Conservation (phyloP, 53 echinoderm and acorn worm species). For the Mesocentrotus franciscanus region DNA sequence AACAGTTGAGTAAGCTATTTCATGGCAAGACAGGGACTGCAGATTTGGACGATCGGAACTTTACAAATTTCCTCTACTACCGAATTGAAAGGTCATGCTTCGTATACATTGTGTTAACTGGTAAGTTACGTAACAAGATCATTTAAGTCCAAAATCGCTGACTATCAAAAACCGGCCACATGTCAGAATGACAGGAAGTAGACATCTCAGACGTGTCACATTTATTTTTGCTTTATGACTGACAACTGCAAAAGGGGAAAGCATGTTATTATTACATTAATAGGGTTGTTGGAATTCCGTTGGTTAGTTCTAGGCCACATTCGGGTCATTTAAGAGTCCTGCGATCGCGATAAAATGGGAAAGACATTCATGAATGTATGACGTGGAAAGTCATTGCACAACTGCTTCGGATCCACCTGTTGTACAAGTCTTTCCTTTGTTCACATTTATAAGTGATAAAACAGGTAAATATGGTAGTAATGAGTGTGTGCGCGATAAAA, state of each 20-base stretch:
- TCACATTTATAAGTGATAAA: not conserved
- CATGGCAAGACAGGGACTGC: slow-evolving; percentile 19
- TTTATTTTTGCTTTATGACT: not conserved
- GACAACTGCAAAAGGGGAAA: not conserved
- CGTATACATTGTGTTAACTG: not conserved
- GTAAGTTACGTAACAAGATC: not conserved
- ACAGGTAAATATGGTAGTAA: not conserved
- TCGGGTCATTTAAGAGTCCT: slow-evolving; percentile 6
- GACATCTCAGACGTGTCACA: not conserved
- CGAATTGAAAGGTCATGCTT: not conserved
- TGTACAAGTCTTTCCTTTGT: not conserved
- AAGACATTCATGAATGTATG: not conserved
- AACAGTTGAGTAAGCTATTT: not conserved
- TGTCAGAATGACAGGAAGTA: not conserved
- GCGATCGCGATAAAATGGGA: not conserved
- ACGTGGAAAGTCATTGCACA: not conserved
- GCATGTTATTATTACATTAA: not conserved
- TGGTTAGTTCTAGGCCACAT: slow-evolving; percentile 16
- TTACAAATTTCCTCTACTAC: not conserved
- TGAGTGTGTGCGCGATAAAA: not conserved
- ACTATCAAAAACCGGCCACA: not conserved
- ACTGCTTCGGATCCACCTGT: not conserved
- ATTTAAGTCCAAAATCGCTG: slow-evolving; percentile 26
- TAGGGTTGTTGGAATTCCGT: slow-evolving; percentile 28
- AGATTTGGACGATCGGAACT: slow-evolving; percentile 29